A percentile compares a stretch with the other conserved stretches of the same genome.
These are phyloP conservation scores for Acrossocheilus fasciatus DNA, from an alignment of 2,797 vertebrate species.

Conservation along the genomic window DNA sequence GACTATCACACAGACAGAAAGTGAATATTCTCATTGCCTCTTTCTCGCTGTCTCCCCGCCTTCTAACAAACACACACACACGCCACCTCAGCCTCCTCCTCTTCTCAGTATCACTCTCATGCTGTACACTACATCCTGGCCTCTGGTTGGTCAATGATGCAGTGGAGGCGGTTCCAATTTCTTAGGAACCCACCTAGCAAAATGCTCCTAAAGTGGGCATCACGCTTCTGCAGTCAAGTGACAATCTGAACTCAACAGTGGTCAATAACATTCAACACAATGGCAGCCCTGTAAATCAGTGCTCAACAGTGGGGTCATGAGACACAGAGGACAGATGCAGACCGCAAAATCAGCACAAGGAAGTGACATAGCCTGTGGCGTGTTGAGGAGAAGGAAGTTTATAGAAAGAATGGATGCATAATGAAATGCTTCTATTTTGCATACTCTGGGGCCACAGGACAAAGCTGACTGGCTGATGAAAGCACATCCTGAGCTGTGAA, in stretches of 20 bases:
- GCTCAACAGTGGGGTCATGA: conserved; percentile 49
- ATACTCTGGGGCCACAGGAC: conserved; percentile 8
- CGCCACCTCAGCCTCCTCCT: conserved; percentile 61
- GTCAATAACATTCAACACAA: conserved; percentile 44
- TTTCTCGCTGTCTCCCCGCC: conserved; percentile 50
- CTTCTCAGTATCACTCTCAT: conserved; percentile 67
- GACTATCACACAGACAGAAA: conserved; percentile 77
- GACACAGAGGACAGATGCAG: conserved; percentile 47
- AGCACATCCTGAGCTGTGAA: conserved; percentile 10
- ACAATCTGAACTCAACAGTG: conserved; percentile 52
- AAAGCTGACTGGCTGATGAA: conserved; percentile 5
- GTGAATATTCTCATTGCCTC: conserved; percentile 63
- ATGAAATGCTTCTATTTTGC: conserved; percentile 26
- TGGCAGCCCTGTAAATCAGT: conserved; percentile 48
- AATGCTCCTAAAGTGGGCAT: neutral
- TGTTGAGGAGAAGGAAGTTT: neutral
- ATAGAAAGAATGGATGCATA: conserved; percentile 31
- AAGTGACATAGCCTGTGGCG: conserved; percentile 41
- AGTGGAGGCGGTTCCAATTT: conserved; percentile 24
- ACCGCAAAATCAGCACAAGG: conserved; percentile 48
- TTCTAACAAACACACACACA: conserved; percentile 33
- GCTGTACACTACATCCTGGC: conserved; percentile 68
- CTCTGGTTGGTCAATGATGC: conserved; percentile 67
- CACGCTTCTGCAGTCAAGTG: conserved; percentile 40
- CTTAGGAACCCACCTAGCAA: neutral